Base-by-base conservation (phyloP, 2,888 invertebrate genomes). In the Alloplasta piceator region DNA sequence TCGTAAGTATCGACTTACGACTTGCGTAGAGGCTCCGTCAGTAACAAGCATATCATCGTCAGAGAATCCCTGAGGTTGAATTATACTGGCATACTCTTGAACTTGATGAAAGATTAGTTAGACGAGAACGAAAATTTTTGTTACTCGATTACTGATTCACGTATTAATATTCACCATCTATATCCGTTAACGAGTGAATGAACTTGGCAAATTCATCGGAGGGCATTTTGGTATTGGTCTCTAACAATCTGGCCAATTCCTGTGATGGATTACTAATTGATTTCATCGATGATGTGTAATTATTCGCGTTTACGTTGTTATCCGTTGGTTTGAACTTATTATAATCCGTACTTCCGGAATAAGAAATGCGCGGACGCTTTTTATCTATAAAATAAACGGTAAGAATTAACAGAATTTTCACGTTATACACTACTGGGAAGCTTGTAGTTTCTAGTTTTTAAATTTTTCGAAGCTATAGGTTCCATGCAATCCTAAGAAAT, bases 201-300 rank as follows among this genome's bases (percentile, higher is more conserved):
- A 91, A 82, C 12, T 88, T 85, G 0, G 83, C 80, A 12, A 91
- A 91, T 74, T 92, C 92, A 0, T 90, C 88, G 0, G 93, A 92
- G 66, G 89, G 12, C 76, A 80, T 14, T 89, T 86, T 70, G 41
- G 71, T 86, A 38, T 77, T 50, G 85, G 3, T 78, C 10, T 87
- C 88, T 68, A 76, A 86, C 64, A 85, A 55, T 38, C 87, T 85
- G 39, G 88, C 80, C 26, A 92, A 85, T 56, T 88, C 90, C 67
- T 88, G 88, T 10, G 87, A 89, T 1, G 88, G 74, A 41, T 85
- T 84, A 4, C 64, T 74, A 7, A 80, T 77, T 26, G 70, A 73
- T 0, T 58, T 12, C 41, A 63, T 75, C 41, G 63, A 36, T 16
- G 64, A 46, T 0, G 68, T 39, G 16, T 61, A 79, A 12, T 9